These are phyloP conservation scores for Ciona savignyi DNA, from an alignment of 23 tunicate species.

Conservation along the genomic window DNA sequence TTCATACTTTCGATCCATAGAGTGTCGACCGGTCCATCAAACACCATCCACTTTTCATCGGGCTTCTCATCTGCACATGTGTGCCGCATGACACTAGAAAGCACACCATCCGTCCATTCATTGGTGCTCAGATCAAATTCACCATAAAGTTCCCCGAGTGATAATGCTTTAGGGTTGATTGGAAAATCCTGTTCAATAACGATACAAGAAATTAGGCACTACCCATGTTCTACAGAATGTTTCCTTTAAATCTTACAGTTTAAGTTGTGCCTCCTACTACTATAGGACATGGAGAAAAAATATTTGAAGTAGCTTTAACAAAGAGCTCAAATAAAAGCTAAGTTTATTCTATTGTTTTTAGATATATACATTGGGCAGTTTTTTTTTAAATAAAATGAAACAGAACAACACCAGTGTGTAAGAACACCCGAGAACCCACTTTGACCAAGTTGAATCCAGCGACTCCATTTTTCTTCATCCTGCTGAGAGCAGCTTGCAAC, in stretches of 20 bases:
- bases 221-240: too few relatives aligned
- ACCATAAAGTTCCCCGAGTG: conserved; percentile 95
- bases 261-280: too few relatives aligned
- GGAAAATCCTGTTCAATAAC: conserved; percentile 63
- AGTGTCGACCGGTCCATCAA: conserved; percentile 98
- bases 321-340: too few relatives aligned
- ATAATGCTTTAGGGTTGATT: conserved; percentile 96
- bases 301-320: too few relatives aligned
- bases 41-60: conserved; percentile 96
- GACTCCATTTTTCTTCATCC: conserved; percentile 51
- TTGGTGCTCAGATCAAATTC: conserved; percentile 96
- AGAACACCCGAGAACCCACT: too few relatives aligned
- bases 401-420: too few relatives aligned
- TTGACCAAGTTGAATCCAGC: conserved; percentile 73
- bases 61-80: conserved; percentile 98
- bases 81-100: conserved; percentile 85
- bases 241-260: too few relatives aligned
- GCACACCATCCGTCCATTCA: conserved; percentile 98
- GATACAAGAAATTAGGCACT: too few relatives aligned
- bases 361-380: too few relatives aligned
- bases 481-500: conserved; percentile 59
- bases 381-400: too few relatives aligned
- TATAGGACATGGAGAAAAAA: too few relatives aligned
- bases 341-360: too few relatives aligned
- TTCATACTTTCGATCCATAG: conserved; percentile 99